These are phyloP conservation scores for Creontiades dilutus DNA, from an alignment of 2,888 invertebrate species.

Conservation along the genomic window DNA sequence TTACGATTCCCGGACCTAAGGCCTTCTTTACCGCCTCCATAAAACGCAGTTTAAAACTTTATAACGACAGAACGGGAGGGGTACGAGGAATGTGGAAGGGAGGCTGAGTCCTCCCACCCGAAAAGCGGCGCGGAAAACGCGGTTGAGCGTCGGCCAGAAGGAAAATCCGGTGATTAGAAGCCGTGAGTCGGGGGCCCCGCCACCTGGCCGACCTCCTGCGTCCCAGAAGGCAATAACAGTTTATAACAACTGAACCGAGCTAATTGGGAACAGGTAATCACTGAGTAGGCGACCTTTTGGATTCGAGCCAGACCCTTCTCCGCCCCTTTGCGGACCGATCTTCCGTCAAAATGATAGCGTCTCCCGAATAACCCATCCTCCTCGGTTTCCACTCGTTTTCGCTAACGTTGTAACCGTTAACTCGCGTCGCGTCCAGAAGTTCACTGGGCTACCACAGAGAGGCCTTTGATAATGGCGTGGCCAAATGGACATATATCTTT, in stretches of 20 bases:
- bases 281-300: slow-evolving; percentile 70
- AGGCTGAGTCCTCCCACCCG: neutral
- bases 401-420: neutral
- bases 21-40: neutral
- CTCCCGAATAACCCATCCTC: neutral
- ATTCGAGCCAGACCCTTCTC: slow-evolving; percentile 48
- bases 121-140: slow-evolving; percentile 11
- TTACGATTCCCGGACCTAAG: neutral
- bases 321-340: slow-evolving; percentile 43
- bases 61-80: neutral
- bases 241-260: slow-evolving; percentile 71
- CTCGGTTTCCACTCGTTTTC: neutral
- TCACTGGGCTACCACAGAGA: slow-evolving; percentile 11
- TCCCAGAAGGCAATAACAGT: slow-evolving; percentile 69
- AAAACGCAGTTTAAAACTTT: slow-evolving; percentile 18
- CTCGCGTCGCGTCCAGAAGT: neutral
- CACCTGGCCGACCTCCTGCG: slow-evolving; percentile 64
- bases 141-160: slow-evolving; percentile 46
- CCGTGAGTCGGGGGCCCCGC: slow-evolving; percentile 4
- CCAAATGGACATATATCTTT: neutral
- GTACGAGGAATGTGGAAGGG: neutral
- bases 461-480: slow-evolving; percentile 17
- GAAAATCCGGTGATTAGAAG: slow-evolving; percentile 70
- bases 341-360: slow-evolving; percentile 58
- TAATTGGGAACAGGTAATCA: slow-evolving; percentile 71